phyloP scores from a whole-genome alignment of 2,888 invertebrate species.

The Tolmerus cingulatus region DNA sequence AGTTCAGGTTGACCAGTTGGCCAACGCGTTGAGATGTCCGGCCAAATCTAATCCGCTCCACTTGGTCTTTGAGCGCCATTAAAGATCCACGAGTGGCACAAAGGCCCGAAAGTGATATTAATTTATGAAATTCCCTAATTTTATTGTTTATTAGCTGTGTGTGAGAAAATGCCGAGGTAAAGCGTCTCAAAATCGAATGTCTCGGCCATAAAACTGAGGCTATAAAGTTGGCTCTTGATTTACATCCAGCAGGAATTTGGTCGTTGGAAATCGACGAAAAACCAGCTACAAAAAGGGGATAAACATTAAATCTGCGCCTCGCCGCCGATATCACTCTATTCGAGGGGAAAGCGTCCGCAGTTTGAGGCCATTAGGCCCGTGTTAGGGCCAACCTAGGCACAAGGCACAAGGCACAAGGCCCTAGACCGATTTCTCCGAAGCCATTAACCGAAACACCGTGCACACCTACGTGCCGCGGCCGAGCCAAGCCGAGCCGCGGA shows the following conservation, averaged over 20 bases:
- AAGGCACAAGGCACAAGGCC: background rate
- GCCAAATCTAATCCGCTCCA: background rate
- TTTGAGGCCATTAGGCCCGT: background rate
- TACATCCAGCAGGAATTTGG: background rate
- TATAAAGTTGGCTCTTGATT: background rate
- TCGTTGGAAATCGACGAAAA: background rate
- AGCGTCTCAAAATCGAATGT: constrained; percentile 7
- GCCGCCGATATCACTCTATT: background rate
- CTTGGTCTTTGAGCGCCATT: background rate
- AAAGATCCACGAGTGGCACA: background rate
- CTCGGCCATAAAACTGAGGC: background rate
- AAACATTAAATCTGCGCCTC: constrained; percentile 1
- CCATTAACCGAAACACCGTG: constrained; percentile 5
- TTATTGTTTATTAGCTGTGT: constrained; percentile 13
- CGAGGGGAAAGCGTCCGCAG: background rate
- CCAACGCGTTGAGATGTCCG: background rate
- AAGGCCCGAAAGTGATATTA: constrained; percentile 7
- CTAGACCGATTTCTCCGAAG: background rate
- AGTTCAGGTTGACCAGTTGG: background rate
- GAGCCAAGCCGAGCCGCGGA: background rate
- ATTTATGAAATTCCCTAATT: constrained; percentile 10
- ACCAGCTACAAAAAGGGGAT: background rate
- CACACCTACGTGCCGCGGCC: background rate
- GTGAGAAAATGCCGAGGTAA: constrained; percentile 2
- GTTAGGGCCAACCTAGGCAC: background rate